A percentile compares a stretch with the other conserved stretches of the same genome.
These are phyloP conservation scores for Conistra vaccinii DNA, from an alignment of 2,888 invertebrate genomes.

Conservation along the genomic window DNA sequence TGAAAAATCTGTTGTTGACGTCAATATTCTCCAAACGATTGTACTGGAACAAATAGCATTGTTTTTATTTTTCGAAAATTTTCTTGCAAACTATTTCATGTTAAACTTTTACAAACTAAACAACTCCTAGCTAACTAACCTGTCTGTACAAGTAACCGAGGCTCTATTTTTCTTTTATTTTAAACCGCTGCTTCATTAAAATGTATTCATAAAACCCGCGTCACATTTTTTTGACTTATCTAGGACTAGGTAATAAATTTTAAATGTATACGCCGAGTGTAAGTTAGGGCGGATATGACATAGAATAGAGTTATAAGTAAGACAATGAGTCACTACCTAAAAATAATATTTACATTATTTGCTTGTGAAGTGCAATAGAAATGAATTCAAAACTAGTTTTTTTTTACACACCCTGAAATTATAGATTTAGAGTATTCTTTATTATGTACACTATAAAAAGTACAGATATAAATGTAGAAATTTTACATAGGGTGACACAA, in stretches of 20 bases:
- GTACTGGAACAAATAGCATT: not conserved
- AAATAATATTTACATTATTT: not conserved
- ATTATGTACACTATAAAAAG: too few species aligned
- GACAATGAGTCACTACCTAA: conserved; percentile 13
- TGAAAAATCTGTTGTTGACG: not conserved
- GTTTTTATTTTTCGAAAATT: not conserved
- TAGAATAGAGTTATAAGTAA: conserved; percentile 27
- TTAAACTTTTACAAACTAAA: not conserved
- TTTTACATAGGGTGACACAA: too few species aligned
- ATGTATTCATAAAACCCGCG: conserved; percentile 55
- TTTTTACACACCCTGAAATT: too few species aligned
- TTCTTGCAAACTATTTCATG: not conserved
- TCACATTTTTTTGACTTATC: conserved; percentile 58
- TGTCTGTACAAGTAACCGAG: conserved; percentile 16
- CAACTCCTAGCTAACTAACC: conserved; percentile 31
- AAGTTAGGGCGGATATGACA: conserved; percentile 9
- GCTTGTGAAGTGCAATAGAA: not conserved
- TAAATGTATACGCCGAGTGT: conserved; percentile 37
- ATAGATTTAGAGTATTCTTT: too few species aligned
- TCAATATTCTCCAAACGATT: not conserved
- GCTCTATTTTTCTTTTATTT: conserved; percentile 32
- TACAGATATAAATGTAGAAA: too few species aligned
- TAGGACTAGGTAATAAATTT: conserved; percentile 47
- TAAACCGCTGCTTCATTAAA: conserved; percentile 51
- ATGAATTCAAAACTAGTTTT: not conserved